phyloP scores from a whole-genome alignment of 2,888 invertebrate species.

The Lycocerus yunnanus region DNA sequence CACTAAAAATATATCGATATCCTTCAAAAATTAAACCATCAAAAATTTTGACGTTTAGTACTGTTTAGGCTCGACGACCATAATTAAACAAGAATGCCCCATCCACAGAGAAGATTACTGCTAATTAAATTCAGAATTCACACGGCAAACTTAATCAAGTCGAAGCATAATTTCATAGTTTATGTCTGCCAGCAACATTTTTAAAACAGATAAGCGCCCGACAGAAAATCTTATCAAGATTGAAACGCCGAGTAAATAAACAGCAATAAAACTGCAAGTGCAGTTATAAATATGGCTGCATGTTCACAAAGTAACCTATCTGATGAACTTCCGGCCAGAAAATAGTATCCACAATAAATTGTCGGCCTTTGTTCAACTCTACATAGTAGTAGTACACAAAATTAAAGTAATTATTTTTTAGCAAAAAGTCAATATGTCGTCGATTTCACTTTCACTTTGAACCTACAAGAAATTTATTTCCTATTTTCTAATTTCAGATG shows the following conservation, averaged over 20 bases:
- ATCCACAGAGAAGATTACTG: no score
- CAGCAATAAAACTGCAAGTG: conserved; percentile 3
- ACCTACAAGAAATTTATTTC: neutral
- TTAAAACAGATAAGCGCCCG: neutral
- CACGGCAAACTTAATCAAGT: neutral
- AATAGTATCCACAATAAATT: conserved; percentile 29
- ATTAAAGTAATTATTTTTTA: neutral
- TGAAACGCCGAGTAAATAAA: neutral
- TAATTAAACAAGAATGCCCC: neutral
- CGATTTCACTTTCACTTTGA: neutral
- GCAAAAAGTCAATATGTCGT: neutral
- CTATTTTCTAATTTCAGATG: neutral
- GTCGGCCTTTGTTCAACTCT: neutral
- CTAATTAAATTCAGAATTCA: neutral
- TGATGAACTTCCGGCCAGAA: conserved; percentile 41
- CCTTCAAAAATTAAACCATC: conserved; percentile 6
- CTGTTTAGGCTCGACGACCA: neutral
- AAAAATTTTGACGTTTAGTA: conserved; percentile 1
- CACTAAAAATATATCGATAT: neutral
- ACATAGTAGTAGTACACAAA: neutral
- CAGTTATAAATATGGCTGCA: conserved; percentile 2
- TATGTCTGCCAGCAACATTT: neutral
- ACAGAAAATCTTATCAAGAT: neutral
- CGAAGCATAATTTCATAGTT: neutral
- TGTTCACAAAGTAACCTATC: conserved; percentile 4